Evolutionary conservation across 2,888 invertebrate genomes (phyloP).

Genomic region (Dasysyrphus tricinctus): DNA sequence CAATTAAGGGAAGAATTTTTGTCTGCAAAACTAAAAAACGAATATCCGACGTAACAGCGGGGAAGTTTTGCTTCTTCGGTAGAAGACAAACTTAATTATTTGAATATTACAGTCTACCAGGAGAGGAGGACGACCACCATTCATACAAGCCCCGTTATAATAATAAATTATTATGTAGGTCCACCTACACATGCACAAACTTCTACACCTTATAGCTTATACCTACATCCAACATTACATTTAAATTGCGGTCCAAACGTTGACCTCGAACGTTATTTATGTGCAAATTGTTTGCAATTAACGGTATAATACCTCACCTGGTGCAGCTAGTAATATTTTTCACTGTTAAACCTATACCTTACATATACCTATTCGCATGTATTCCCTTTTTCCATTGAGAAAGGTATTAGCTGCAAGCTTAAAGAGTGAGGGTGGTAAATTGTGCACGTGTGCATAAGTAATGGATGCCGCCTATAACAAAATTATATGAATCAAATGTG

Average conservation of each 20-base stretch:
- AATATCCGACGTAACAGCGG: background rate
- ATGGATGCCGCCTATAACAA: slow-evolving; percentile 41
- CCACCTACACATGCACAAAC: slow-evolving; percentile 13
- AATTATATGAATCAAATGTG: slow-evolving; percentile 53
- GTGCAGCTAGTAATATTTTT: background rate
- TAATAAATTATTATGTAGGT: slow-evolving; percentile 16
- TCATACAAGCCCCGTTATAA: background rate
- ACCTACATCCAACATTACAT: slow-evolving; percentile 3
- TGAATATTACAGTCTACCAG: background rate
- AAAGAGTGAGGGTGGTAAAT: slow-evolving; percentile 10
- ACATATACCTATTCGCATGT: too few relatives aligned
- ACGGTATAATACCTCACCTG: slow-evolving; percentile 48
- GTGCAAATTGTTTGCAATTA: slow-evolving; percentile 65
- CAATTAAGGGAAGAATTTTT: slow-evolving; percentile 23
- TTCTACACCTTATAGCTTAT: too few relatives aligned
- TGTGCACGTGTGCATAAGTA: slow-evolving; percentile 44
- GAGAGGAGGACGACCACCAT: background rate
- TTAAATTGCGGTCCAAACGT: slow-evolving; percentile 41
- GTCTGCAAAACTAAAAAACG: slow-evolving; percentile 7
- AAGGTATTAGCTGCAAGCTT: slow-evolving; percentile 18
- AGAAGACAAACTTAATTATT: slow-evolving; percentile 34
- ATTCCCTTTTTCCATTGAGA: background rate
- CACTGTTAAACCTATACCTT: background rate
- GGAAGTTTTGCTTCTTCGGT: background rate
- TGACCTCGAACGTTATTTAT: slow-evolving; percentile 65